Percentiles rank a stretch among this genome's conserved stretches.
Conservation (phyloP, 2,113 vertebrate genomes). For the Pollimyrus isidori region DNA sequence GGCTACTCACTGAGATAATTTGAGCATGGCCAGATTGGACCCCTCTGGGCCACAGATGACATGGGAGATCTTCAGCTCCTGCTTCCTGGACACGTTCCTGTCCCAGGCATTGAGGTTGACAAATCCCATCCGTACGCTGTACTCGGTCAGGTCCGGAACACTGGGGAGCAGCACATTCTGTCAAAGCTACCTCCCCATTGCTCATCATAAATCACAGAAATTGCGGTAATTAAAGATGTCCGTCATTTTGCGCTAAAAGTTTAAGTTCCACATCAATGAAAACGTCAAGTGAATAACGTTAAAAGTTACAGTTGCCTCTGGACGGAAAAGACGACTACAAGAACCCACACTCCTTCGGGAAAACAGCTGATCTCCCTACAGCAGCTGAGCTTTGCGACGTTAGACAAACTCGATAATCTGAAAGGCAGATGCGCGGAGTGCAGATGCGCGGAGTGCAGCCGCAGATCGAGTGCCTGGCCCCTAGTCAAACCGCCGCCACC, state of each 20-base stretch:
- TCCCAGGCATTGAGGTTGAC: slow-evolving; percentile 72
- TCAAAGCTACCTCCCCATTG: background rate
- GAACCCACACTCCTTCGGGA: background rate
- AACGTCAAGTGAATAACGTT: background rate
- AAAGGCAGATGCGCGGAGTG: slow-evolving; percentile 7
- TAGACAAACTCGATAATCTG: slow-evolving; percentile 28
- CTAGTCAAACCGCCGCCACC: background rate
- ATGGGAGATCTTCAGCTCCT: slow-evolving; percentile 81
- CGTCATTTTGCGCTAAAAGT: background rate
- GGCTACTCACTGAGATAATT: slow-evolving; percentile 73
- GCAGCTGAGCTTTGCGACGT: slow-evolving; percentile 33
- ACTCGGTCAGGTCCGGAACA: slow-evolving; percentile 83
- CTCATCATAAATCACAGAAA: background rate
- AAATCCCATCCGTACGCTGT: slow-evolving; percentile 83
- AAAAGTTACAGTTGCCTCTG: background rate
- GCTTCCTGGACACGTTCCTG: slow-evolving; percentile 65
- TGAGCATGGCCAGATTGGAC: slow-evolving; percentile 82
- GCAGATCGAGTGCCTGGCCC: background rate
- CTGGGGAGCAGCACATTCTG: slow-evolving; percentile 42
- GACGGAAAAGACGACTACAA: background rate
- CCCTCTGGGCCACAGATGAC: slow-evolving; percentile 84
- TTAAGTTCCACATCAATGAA: background rate
- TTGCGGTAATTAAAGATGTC: background rate
- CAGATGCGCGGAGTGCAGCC: background rate
- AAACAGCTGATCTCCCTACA: slow-evolving; percentile 8